phyloP scores from a whole-genome alignment of 2,888 invertebrate genomes.

The Steinernema carpocapsae region DNA sequence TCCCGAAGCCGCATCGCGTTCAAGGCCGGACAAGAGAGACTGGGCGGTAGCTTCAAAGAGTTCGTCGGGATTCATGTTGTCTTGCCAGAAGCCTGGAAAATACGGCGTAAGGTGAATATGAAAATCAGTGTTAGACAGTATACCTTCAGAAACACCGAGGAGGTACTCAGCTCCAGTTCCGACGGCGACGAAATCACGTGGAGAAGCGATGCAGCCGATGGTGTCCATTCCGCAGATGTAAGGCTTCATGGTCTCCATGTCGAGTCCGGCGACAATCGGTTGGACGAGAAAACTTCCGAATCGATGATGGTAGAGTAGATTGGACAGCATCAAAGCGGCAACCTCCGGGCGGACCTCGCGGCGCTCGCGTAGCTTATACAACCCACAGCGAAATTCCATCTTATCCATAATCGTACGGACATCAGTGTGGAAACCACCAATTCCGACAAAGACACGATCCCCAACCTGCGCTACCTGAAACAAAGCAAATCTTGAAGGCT shows the following conservation, averaged over 20 bases:
- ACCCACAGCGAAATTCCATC: conserved; percentile 81
- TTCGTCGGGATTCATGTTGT: conserved; percentile 79
- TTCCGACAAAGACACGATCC: conserved; percentile 74
- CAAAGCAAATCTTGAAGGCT: not conserved
- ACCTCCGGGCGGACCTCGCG: conserved; percentile 87
- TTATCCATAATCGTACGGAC: conserved; percentile 77
- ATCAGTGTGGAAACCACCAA: conserved; percentile 95
- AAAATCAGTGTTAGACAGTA: conserved; percentile 37
- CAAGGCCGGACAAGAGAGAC: conserved; percentile 89
- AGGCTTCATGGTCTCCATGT: conserved; percentile 79
- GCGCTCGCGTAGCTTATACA: conserved; percentile 92
- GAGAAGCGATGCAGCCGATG: conserved; percentile 76
- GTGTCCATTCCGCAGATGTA: conserved; percentile 83
- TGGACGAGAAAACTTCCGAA: conserved; percentile 98
- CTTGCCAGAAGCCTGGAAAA: conserved; percentile 64
- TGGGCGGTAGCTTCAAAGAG: conserved; percentile 95
- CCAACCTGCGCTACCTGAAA: conserved; percentile 69
- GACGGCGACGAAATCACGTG: conserved; percentile 96
- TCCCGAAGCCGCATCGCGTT: conserved; percentile 95
- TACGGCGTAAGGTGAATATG: not conserved
- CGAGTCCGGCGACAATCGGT: conserved; percentile 91
- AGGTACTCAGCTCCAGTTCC: conserved; percentile 80
- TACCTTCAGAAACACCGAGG: conserved; percentile 85
- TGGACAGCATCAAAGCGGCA: conserved; percentile 89
- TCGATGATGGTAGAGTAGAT: conserved; percentile 87